A percentile compares a stretch with the other conserved stretches of the same genome.
These are phyloP conservation scores for Aptenodytes patagonicus DNA, from an alignment of 2,113 vertebrate genomes.

Conservation along the genomic window DNA sequence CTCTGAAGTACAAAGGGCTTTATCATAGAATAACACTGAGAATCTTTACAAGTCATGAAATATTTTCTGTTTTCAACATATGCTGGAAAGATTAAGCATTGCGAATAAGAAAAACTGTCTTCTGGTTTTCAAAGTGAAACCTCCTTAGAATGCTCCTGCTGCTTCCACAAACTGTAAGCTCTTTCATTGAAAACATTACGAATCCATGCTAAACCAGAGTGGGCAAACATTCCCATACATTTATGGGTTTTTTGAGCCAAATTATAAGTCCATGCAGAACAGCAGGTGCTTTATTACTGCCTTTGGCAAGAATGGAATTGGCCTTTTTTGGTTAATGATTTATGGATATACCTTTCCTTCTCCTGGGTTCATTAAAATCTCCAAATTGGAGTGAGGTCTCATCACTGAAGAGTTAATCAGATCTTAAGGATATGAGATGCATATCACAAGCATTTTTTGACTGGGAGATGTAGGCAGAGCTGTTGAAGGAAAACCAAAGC, in stretches of 20 bases:
- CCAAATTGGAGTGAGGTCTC: neutral
- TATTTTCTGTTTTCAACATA: neutral
- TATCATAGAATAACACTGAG: neutral
- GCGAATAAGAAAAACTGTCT: neutral
- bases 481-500: neutral
- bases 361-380: neutral
- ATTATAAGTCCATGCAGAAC: neutral
- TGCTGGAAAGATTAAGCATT: neutral
- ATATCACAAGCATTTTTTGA: neutral
- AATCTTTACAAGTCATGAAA: neutral
- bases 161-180: neutral
- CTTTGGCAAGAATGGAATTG: neutral
- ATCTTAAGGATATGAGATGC: neutral
- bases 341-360: neutral
- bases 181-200: neutral
- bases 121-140: neutral
- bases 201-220: neutral
- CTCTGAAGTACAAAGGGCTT: neutral
- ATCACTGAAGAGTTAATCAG: neutral
- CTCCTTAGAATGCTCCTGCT: neutral
- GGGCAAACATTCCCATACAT: neutral
- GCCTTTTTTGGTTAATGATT: neutral
- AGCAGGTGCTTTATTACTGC: neutral
- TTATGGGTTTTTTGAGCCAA: neutral
- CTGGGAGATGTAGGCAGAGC: neutral